Percentiles rank a stretch among this genome's conserved stretches.
Conservation (phyloP, 2,888 invertebrate genomes). For the Scaptomyza cyrtandrae region DNA sequence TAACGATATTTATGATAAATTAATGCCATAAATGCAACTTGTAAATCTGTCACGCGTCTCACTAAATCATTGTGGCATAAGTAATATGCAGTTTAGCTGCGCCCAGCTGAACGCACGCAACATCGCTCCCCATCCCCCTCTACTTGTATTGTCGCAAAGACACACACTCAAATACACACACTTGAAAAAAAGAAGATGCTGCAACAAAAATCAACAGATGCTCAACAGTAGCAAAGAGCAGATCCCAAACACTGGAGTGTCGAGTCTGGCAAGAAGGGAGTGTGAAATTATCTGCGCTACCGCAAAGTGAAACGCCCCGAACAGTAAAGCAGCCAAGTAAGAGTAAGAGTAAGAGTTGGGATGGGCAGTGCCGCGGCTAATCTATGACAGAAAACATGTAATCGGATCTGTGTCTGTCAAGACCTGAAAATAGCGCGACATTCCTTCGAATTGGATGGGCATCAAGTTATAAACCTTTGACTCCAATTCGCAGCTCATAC, state of each 20-base stretch:
- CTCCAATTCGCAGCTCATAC: conserved; percentile 59
- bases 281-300: conserved; percentile 72
- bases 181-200: conserved; percentile 29
- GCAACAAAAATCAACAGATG: conserved; percentile 69
- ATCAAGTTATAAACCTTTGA: conserved; percentile 47
- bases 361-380: conserved; percentile 68
- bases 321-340: neutral
- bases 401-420: conserved; percentile 49
- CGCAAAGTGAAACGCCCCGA: conserved; percentile 57
- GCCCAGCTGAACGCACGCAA: conserved; percentile 29
- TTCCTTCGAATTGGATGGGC: conserved; percentile 31
- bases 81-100: conserved; percentile 71
- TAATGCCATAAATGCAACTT: conserved; percentile 79
- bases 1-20: conserved; percentile 77
- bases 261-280: conserved; percentile 40
- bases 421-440: conserved; percentile 62
- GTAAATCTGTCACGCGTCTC: conserved; percentile 83
- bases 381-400: conserved; percentile 81
- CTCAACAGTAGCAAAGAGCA: conserved; percentile 36
- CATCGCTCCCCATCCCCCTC: conserved; percentile 1
- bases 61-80: conserved; percentile 81
- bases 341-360: neutral
- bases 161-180: conserved; percentile 45
- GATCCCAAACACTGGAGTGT: conserved; percentile 6
- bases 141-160: conserved; percentile 34